These are phyloP conservation scores for Puma concolor DNA, from an alignment of 2,113 vertebrate species.

Conservation along the genomic window DNA sequence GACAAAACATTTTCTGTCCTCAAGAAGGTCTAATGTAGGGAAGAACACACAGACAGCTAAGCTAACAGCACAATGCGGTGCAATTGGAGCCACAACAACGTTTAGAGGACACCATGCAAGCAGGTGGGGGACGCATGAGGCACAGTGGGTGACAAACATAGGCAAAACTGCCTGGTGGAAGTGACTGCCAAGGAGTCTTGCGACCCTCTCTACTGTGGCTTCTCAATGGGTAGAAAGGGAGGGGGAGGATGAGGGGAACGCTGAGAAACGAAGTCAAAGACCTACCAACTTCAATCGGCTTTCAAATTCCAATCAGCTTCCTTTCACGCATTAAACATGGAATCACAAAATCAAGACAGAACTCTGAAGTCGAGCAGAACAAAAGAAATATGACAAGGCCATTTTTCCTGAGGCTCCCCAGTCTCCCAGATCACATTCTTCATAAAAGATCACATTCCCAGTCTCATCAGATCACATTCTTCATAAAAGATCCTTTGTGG, in stretches of 20 bases:
- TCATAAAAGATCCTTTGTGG: neutral
- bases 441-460: neutral
- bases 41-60: neutral
- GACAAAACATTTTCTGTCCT: neutral
- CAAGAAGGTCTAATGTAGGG: neutral
- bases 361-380: neutral
- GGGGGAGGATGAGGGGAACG: neutral
- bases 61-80: no score
- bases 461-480: neutral
- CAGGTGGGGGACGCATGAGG: neutral
- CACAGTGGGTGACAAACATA: neutral
- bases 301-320: neutral
- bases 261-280: constrained; percentile 28
- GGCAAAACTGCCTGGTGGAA: neutral
- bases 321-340: neutral
- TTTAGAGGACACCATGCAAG: neutral
- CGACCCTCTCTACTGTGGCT: neutral
- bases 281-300: neutral
- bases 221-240: neutral
- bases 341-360: neutral
- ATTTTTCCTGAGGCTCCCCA: neutral
- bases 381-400: neutral
- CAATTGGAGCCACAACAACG: neutral
- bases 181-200: neutral
- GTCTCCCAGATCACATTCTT: neutral